phyloP scores from a whole-genome alignment of 2,113 vertebrate species.

The Thalassarche chlororhynchos region DNA sequence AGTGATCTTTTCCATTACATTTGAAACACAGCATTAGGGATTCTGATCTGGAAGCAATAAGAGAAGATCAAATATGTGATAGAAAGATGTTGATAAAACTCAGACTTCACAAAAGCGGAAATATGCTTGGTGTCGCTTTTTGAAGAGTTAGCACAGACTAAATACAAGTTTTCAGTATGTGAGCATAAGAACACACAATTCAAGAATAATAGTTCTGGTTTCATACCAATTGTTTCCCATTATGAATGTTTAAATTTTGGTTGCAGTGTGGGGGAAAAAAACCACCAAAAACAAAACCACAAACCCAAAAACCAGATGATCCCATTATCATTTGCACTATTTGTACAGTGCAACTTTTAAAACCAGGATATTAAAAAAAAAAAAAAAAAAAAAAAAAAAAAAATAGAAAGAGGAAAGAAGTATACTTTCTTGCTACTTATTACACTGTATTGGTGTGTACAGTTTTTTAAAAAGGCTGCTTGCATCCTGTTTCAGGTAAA shows the following conservation, averaged over 20 bases:
- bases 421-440: background rate
- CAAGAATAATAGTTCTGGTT: background rate
- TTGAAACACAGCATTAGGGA: background rate
- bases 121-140: background rate
- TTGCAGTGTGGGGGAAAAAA: background rate
- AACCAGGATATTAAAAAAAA: background rate
- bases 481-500: background rate
- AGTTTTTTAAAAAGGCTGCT: background rate
- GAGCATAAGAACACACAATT: background rate
- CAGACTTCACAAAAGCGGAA: background rate
- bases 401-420: background rate
- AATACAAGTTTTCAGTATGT: background rate
- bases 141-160: background rate
- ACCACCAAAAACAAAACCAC: fast-evolving
- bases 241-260: background rate
- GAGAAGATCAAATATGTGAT: background rate
- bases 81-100: background rate
- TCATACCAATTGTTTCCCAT: background rate
- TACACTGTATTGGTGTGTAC: background rate
- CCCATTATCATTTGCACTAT: background rate
- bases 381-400: no score
- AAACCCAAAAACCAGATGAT: fast-evolving
- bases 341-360: background rate
- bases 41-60: background rate
- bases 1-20: background rate